Evolutionary conservation across 2,113 vertebrate species (phyloP).

Genomic region (Opisthocomus hoazin): DNA sequence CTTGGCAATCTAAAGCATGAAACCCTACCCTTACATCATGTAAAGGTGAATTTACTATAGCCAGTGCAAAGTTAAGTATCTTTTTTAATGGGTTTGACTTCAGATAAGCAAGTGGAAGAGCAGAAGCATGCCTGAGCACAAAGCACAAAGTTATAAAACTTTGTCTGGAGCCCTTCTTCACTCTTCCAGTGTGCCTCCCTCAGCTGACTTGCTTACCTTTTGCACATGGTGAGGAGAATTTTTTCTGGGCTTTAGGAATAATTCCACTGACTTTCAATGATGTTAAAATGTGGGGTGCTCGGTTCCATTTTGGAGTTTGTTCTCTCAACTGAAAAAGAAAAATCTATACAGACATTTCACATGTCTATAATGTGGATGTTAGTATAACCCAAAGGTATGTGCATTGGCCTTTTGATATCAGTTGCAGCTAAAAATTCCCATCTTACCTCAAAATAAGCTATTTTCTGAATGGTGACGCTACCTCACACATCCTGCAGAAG

Average conservation of each 20-base stretch:
- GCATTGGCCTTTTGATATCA: not conserved
- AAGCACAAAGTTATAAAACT: not conserved
- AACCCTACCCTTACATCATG: not conserved
- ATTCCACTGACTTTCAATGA: not conserved
- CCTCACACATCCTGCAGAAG: not conserved
- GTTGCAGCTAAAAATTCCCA: not conserved
- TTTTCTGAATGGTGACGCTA: not conserved
- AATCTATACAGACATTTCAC: not conserved
- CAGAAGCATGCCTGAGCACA: not conserved
- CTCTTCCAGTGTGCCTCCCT: not conserved
- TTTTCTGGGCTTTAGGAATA: not conserved
- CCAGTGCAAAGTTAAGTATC: not conserved
- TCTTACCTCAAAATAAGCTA: not conserved
- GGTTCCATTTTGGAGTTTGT: not conserved
- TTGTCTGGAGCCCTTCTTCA: not conserved
- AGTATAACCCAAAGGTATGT: not conserved
- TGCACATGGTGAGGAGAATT: not conserved
- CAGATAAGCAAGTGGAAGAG: not conserved
- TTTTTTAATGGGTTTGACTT: not conserved
- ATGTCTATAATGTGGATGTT: not conserved
- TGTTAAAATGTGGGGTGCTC: not conserved
- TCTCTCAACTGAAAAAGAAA: not conserved
- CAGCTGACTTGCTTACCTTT: not conserved
- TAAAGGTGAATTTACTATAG: not conserved
- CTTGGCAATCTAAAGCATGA: not conserved